These are phyloP conservation scores for Hemiprocne comata DNA, from an alignment of 2,113 vertebrate species.

Conservation along the genomic window DNA sequence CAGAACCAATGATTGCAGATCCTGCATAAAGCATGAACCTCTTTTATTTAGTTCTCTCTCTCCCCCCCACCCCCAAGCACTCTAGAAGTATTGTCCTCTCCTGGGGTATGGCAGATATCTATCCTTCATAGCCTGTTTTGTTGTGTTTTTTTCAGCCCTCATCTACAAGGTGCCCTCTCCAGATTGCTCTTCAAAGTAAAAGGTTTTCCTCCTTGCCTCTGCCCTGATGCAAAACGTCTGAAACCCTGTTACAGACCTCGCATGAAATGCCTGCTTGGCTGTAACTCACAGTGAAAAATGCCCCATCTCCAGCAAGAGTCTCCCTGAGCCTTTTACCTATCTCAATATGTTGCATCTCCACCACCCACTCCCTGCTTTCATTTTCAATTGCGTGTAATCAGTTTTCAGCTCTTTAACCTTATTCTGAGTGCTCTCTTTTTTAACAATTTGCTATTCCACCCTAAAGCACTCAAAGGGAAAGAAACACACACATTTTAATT, in stretches of 20 bases:
- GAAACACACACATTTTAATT: slow-evolving; percentile 74
- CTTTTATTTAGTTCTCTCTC: neutral
- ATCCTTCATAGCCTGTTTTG: neutral
- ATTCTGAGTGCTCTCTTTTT: slow-evolving; percentile 67
- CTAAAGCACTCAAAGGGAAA: slow-evolving; percentile 67
- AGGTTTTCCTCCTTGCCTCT: slow-evolving; percentile 1
- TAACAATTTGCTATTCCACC: slow-evolving; percentile 71
- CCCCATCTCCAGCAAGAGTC: slow-evolving; percentile 9
- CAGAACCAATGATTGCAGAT: neutral
- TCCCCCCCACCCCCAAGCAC: neutral
- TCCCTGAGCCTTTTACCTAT: slow-evolving; percentile 37
- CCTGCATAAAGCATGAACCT: neutral
- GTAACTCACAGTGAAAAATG: slow-evolving; percentile 49
- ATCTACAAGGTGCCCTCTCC: slow-evolving; percentile 36
- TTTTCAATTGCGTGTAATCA: slow-evolving; percentile 70
- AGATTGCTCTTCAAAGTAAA: slow-evolving; percentile 47
- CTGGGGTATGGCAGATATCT: neutral
- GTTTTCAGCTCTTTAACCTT: slow-evolving; percentile 72
- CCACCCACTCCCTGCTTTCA: slow-evolving; percentile 51
- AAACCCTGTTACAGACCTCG: neutral
- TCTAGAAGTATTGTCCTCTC: neutral
- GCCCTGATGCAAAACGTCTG: slow-evolving; percentile 8
- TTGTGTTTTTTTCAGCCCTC: neutral
- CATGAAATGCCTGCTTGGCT: neutral
- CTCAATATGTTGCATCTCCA: neutral